Base-by-base conservation (phyloP, 2,888 invertebrate genomes). In the Malthinus seriepunctatus region DNA sequence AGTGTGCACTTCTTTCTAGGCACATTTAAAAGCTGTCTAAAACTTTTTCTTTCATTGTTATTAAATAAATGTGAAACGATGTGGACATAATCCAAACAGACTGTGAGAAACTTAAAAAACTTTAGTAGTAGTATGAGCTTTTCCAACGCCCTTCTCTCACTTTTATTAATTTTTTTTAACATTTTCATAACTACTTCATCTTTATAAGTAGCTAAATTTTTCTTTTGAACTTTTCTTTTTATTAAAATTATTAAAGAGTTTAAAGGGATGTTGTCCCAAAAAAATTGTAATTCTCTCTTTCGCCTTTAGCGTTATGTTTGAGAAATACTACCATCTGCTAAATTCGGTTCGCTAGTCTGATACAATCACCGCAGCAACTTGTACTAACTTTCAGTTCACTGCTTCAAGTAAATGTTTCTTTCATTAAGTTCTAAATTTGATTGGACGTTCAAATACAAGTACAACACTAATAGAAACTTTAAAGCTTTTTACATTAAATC, bases 11-110 rank as follows among this genome's bases (percentile, higher is more conserved):
- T 50, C 50, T 45, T 54, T 44, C 38, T 33, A 14, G 47, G 50
- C 63, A 53, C 54, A 67, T 66, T 69, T 69, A 66, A 59, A 59
- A 67, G 64, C 67, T 62, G 67, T 59, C 64, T 67, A 52, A 44
- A 63, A 68, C 66, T 70, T 68, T 67, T 70, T 67, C 68, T 67
- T 60, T 63, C 69, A 71, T 71, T 74, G 71, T 74, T 76, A 76
- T 75, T 76, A 75, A 75, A 76, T 75, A 73, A 73, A 71, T 72
- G 74, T 74, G 73, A 73, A 73, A 68, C 74, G 73, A 71, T 68
- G 71, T 69, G 72, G 59, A 70, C 53, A 65, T 76, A 74, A 75
- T 73, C 67, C 69, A 66, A 66, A 66, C 70, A 70, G 71, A 70
- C 72, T 70, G 69, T 62, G 67, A 57, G 57, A 63, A 67, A 66